Base-by-base conservation (phyloP, 2,888 invertebrate species). In the Andricus curvator region DNA sequence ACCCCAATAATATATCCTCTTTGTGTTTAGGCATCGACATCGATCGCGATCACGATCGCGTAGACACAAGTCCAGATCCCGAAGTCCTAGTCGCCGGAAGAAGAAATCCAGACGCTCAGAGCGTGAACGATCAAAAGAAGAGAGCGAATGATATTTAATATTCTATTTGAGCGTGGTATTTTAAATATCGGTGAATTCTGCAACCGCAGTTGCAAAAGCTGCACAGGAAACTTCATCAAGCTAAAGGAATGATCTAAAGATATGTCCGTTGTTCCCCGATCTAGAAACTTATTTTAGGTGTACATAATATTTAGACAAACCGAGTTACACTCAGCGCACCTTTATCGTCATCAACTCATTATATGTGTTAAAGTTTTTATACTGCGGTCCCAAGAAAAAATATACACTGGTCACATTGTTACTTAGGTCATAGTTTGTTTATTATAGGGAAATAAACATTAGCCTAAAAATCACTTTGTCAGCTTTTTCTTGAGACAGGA, bases 101-200 rank as follows among this genome's bases (percentile, higher is more conserved):
- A 96, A 96, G 93, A 94, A 95, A 91, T 94, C 94, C 22, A 95
- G 97, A 88, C 95, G 96, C 62, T 96, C 97, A 86, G 95, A 96
- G 79, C 88, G 92, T 22, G 93, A 93, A 84, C 89, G 92, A 51
- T 93, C 93, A 68, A 95, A 96, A 84, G 96, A 96, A 82, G 96
- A 96, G 62, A 95, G 95, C 74, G 95, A 96, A 93, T 96, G 93
- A 93, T 22, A 22, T 67, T 1, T 11, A 25, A 25, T 62, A 25
- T 62, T 25, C 5, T 22, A 15, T 25, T 62, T 13, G 4, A 62
- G 13, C 15, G 4, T 15, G 25, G 15, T 62, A 15, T 62, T 62
- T 25, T 25, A 11, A 5, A 62, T 22, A 62, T 25, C 9, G 62
- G 5, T 62, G 62, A 62, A 62, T 56, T 56, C 3, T 25, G 25